Evolutionary conservation across 1,140 invertebrate genomes (phyloP), one percentile per base, ranked within the genome.

Genomic region (Scaptomyza pallida): DNA sequence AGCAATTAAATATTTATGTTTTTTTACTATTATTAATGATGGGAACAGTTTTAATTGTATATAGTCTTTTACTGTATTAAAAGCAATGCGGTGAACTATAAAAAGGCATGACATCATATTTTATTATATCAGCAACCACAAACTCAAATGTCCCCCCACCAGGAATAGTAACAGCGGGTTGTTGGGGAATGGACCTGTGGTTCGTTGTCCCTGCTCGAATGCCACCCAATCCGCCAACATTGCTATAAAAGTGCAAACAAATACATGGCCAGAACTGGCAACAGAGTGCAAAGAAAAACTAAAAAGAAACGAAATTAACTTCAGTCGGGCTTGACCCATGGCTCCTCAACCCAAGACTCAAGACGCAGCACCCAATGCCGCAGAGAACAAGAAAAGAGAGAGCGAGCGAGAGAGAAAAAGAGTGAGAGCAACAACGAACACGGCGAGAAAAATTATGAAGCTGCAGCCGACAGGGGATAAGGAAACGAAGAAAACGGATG

Each of bases 231-330:
- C 57, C 62, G 65, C 69, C 64, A 74, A 88, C 81, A 86, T 81
- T 86, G 81, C 86, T 86, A 88, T 81, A 81, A 75, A 86, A 88
- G 78, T 82, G 75, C 82, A 88, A 88, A 72, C 75, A 83, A 83
- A 82, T 75, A 78, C 78, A 63, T 37, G 74, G 68, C 68, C 55
- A 62, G n/a, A n/a, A 50, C 64, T 17, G 54, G 23, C 47, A 40
- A 45, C 30, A 57, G 41, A 16, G 30, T 16, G n/a, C n/a, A n/a
- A 41, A 37, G 56, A 23, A 37, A 54, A 43, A 48, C 26, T 30
- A 35, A 21, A 44, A 43, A 54, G 30, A 54, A 59, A 48, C 41
- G 37, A 70, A 81, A 69, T 62, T 65, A 68, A 62, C 67, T 52
- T 51, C 40, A 35, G 30, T 41, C 41, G 0, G 17, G 44, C 71